Base-by-base conservation (phyloP, 2,888 invertebrate species). In the Cephus sareptanus region DNA sequence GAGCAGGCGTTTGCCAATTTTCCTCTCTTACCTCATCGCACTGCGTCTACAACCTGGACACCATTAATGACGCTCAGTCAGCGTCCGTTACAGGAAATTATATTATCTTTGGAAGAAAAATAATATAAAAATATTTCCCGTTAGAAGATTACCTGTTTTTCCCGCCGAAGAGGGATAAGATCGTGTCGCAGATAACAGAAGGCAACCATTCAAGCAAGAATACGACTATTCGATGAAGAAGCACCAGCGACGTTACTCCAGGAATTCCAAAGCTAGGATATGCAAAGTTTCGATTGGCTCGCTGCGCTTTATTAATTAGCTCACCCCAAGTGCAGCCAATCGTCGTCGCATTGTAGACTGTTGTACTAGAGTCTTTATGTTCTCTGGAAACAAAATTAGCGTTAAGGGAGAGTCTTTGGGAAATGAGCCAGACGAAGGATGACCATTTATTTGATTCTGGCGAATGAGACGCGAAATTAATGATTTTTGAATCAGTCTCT, bases 231-330 rank as follows among this genome's bases (percentile, higher is more conserved):
- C 88, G 88, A 77, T 89, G 83, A 34, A 88, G 40, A 75, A 81
- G n/a, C 4, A 35, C 76, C 69, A 82, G 79, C 15, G 87, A 84
- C 31, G 88, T 89, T 79, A 90, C 89, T 35, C 90, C 90, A 33
- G 85, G 85, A 71, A 89, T 75, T 34, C 88, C 86, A 69, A 90
- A 90, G n/a, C 85, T 87, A 77, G 90, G 90, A 77, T 90, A 90
- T 73, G 83, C 79, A 79, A 87, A 90, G 75, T 86, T 86, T 35
- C 79, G 79, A 76, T 81, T 85, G 70, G 84, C 88, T 34, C 83
- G 81, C 15, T 73, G 40, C n/a, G 88, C 86, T 31, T 87, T 87
- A 37, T 83, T 78, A 73, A 89, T 83, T 73, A 90, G 81, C 3
- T 86, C 86, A 13, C 80, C 78, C 90, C 90, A 90, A n/a, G 87